Base-by-base conservation (phyloP, 2,888 invertebrate genomes). In the Acronicta leporina region DNA sequence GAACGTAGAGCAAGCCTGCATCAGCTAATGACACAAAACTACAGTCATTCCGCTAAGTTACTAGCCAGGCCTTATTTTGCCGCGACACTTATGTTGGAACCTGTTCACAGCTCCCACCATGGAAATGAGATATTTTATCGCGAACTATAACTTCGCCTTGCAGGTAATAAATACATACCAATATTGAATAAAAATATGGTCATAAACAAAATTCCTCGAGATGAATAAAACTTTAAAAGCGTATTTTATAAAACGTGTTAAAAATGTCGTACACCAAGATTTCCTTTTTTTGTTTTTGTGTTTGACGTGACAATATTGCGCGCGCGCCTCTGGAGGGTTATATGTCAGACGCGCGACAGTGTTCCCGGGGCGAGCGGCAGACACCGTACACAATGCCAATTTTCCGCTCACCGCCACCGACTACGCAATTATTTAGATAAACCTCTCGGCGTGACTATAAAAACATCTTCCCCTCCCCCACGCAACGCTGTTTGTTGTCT, bases 371-470 rank as follows among this genome's bases (percentile, higher is more conserved):
- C 62, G 65, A 57, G 56, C 65, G 64, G 57, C 71, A 63, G 75
- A 66, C 74, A 65, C 76, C 83, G 83, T 80, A 86, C 86, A 87
- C 88, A 86, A 91, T 89, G 89, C 89, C 94, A 94, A 94, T 94
- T 94, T 94, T 94, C 92, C 94, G 94, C 89, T 92, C 90, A 84
- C 92, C 92, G 94, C 92, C 94, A 89, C 92, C 91, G 92, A 91
- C 90, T 92, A 89, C 88, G 90, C 94, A 94, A 94, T 94, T 94
- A 94, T 94, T 94, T 93, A 94, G 94, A 93, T 94, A 94, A 94
- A 94, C 93, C 93, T 93, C 92, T 92, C 92, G 91, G 91, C 92
- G 92, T 91, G 91, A 92, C 92, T 92, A 92, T 92, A 93, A 94
- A 94, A 94, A 93, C 92, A 93, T 92, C 92, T 92, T 92, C 91